Evolutionary conservation across 2,888 invertebrate genomes (phyloP), one percentile per base, ranked within the genome.

Genomic region (Pedicia rivosa): DNA sequence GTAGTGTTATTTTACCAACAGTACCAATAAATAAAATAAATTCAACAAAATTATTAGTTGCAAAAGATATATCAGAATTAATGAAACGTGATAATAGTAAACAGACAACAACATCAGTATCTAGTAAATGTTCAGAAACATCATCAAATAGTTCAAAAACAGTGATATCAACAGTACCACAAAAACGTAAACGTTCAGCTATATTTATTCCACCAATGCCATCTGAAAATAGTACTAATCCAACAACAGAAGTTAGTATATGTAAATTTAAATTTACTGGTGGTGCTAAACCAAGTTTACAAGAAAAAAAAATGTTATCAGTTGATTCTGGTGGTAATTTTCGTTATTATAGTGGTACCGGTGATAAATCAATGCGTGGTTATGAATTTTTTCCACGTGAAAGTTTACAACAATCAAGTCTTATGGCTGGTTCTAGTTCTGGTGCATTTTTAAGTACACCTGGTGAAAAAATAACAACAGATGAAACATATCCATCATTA

Each of bases 231-330:
- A 70, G 75, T 5, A 70, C 75, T 3, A 80, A 79, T 47, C 82
- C 83, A 0, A 78, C 82, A 1, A 79, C 82, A 0, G 83, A 84
- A 58, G 88, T 84, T 28, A 82, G 82, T 56, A 90, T 90, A 51
- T 90, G 90, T 56, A 90, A 90, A 57, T 90, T 90, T 53, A 90
- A 90, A 55, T 88, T 90, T 54, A 88, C 87, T 0, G 88, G 88
- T 1, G 90, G 90, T 0, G 83, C 86, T 0, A 84, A 86, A 45
- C 90, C 90, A 0, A 78, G 78, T 40, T 54, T 90, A 33, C 86
- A 90, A 54, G 88, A 90, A 52, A 90, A 90, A 61, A 90, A 90
- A 57, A 87, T 87, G 75, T 66, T 90, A 1, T 86, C 86, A 0
- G 86, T 90, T 0, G 88, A 88, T 55, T 78, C 86, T 0, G 86